A percentile compares a stretch with the other conserved stretches of the same genome.
Conservation (phyloP, 2,113 vertebrate species). For the Melierax canorus region DNA sequence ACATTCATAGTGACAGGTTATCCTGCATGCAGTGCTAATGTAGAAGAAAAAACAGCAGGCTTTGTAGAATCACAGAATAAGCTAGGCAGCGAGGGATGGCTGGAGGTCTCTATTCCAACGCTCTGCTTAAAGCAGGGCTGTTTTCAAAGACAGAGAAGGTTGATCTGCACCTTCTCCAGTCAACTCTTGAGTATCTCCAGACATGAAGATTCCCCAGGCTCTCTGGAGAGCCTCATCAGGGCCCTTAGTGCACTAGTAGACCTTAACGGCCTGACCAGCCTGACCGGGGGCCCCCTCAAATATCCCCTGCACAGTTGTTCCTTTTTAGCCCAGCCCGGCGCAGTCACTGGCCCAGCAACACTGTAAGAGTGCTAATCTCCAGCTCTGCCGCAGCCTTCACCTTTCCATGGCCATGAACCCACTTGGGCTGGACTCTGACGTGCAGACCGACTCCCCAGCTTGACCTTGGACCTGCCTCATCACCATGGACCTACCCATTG, state of each 20-base stretch:
- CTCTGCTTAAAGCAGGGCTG: not conserved
- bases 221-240: not conserved
- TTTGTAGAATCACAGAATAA: not conserved
- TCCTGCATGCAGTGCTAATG: not conserved
- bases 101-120: not conserved
- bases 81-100: not conserved
- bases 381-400: not conserved
- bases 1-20: not conserved
- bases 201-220: not conserved
- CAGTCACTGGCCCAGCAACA: not conserved
- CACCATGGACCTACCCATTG: not conserved
- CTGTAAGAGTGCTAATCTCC: not conserved
- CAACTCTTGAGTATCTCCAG: not conserved
- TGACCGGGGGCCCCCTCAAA: not conserved
- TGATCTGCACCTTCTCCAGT: not conserved
- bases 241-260: not conserved
- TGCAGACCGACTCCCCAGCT: not conserved
- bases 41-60: not conserved
- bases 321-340: not conserved
- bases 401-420: not conserved
- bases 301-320: not conserved
- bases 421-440: not conserved
- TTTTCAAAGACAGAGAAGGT: not conserved
- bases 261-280: not conserved
- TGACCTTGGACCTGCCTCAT: not conserved